Conservation (phyloP, 2,113 vertebrate species). For the Chascanopsetta lugubris region DNA sequence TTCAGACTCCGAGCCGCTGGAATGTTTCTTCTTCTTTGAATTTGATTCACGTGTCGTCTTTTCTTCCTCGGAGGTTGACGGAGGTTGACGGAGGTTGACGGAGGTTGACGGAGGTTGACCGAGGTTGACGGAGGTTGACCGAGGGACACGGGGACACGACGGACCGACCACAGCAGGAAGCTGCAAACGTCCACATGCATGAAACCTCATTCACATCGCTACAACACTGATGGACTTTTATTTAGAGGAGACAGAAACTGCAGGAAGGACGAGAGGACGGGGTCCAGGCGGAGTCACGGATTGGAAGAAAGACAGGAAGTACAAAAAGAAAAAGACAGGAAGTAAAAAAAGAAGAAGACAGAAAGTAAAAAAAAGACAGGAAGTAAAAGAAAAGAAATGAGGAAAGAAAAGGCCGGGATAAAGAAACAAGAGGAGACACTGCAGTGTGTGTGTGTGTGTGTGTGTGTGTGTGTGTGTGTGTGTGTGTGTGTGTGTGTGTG, state of each 20-base stretch:
- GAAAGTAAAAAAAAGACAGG: slow-evolving; percentile 20
- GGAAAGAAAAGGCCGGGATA: neutral
- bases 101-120: too few species aligned
- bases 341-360: slow-evolving; percentile 19
- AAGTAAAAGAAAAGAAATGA: slow-evolving; percentile 25
- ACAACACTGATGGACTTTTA: slow-evolving; percentile 90
- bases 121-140: slow-evolving; percentile 45
- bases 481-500: slow-evolving; percentile 65
- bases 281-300: neutral
- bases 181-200: slow-evolving; percentile 98
- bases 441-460: slow-evolving; percentile 64
- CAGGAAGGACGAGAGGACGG: slow-evolving; percentile 1
- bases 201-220: slow-evolving; percentile 92
- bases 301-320: slow-evolving; percentile 20
- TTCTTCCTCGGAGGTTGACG: slow-evolving; percentile 41
- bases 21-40: slow-evolving; percentile 83
- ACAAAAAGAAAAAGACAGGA: neutral
- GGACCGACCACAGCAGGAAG: slow-evolving; percentile 92
- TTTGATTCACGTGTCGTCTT: slow-evolving; percentile 40
- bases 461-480: slow-evolving; percentile 57
- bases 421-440: slow-evolving; percentile 17
- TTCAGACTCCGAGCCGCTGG: slow-evolving; percentile 85
- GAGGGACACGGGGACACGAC: slow-evolving; percentile 89
- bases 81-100: slow-evolving; percentile 84
- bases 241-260: slow-evolving; percentile 97